Evolutionary conservation across 2,113 vertebrate genomes (phyloP).

Genomic region (Phodopus roborovskii): DNA sequence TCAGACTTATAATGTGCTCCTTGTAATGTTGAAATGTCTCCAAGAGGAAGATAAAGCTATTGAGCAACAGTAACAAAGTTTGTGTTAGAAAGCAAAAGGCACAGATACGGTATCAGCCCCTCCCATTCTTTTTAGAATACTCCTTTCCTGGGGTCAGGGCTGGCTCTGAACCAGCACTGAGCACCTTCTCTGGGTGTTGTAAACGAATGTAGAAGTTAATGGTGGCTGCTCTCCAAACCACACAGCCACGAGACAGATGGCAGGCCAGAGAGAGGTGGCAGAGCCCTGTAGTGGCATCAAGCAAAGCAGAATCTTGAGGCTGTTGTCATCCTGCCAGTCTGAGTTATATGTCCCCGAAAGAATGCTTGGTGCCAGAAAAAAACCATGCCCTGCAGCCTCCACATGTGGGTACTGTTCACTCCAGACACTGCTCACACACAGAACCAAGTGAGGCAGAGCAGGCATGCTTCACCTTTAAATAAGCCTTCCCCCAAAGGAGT

Average conservation of each 20-base stretch:
- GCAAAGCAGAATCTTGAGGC: neutral
- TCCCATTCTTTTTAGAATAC: neutral
- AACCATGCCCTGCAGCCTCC: neutral
- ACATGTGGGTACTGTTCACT: neutral
- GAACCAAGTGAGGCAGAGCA: neutral
- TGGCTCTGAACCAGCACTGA: too few relatives aligned
- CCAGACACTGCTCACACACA: neutral
- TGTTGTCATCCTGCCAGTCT: neutral
- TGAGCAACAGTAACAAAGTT: neutral
- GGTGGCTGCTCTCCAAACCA: neutral
- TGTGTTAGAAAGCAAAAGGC: neutral
- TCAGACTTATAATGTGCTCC: neutral
- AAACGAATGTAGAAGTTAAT: neutral
- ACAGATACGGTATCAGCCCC: neutral
- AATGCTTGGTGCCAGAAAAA: neutral
- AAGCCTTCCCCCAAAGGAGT: neutral
- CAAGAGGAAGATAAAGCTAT: neutral
- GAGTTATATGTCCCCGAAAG: neutral
- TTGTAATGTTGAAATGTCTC: neutral
- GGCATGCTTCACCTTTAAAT: neutral
- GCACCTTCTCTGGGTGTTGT: neutral
- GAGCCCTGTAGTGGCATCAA: neutral
- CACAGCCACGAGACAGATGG: conserved; percentile 8
- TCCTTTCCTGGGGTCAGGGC: neutral
- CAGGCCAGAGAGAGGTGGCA: neutral